phyloP scores from a whole-genome alignment of 2,888 invertebrate species.

The Tetragnatha montana region DNA sequence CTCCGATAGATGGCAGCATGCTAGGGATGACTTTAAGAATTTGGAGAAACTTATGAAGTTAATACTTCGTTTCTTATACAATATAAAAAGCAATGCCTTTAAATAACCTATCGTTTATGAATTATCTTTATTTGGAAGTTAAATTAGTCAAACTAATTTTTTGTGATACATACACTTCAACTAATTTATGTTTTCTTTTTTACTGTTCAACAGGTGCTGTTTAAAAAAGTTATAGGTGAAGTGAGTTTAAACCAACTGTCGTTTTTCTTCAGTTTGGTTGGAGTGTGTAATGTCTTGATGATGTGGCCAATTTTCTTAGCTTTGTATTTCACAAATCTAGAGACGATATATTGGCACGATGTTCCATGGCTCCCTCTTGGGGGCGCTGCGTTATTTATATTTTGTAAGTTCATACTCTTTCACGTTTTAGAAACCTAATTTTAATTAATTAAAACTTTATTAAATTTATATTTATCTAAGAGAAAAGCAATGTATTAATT shows the following conservation, averaged over 20 bases:
- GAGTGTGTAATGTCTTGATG: conserved; percentile 89
- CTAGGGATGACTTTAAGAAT: no score
- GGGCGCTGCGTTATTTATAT: conserved; percentile 84
- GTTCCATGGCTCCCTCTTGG: conserved; percentile 92
- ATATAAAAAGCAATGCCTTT: no score
- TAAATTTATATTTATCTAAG: no score
- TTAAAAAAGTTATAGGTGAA: conserved; percentile 94
- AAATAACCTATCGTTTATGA: no score
- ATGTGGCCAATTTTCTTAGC: conserved; percentile 94
- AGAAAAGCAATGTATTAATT: no score
- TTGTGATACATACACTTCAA: no score
- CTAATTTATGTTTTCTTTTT: neutral
- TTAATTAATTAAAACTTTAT: no score
- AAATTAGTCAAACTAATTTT: no score
- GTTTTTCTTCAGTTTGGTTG: conserved; percentile 93
- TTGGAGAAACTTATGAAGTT: no score
- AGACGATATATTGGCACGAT: conserved; percentile 86
- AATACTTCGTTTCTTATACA: no score
- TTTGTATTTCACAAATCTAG: conserved; percentile 84
- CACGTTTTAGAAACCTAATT: neutral
- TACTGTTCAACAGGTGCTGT: conserved; percentile 86
- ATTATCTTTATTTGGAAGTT: no score
- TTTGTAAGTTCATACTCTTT: conserved; percentile 46
- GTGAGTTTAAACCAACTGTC: conserved; percentile 94
- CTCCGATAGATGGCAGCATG: no score